phyloP scores from a whole-genome alignment of 1,140 invertebrate genomes.

The Bombus fervidus region DNA sequence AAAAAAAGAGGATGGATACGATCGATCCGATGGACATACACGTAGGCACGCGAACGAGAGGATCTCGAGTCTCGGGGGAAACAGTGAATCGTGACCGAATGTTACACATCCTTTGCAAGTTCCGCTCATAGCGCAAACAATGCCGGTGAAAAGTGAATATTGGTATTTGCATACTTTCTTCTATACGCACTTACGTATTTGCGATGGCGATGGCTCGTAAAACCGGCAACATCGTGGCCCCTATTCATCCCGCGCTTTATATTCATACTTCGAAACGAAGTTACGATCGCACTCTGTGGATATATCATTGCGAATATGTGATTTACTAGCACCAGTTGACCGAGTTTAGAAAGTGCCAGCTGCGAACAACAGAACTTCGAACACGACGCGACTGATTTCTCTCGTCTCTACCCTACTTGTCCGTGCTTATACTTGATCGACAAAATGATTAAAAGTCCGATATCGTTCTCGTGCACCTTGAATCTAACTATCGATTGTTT shows the following conservation, averaged over 20 bases:
- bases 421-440: neutral
- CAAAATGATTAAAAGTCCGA: neutral
- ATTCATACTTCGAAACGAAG: neutral
- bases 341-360: neutral
- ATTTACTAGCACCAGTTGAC: constrained; percentile 6
- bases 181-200: constrained; percentile 5
- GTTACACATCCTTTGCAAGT: neutral
- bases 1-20: neutral
- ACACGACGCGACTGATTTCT: neutral
- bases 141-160: constrained; percentile 59
- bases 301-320: constrained; percentile 6
- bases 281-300: constrained; percentile 11
- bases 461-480: neutral
- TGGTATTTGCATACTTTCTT: constrained; percentile 33
- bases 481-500: constrained; percentile 37
- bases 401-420: neutral
- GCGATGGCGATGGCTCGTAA: constrained; percentile 25
- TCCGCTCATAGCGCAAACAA: constrained; percentile 32
- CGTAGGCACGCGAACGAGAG: neutral
- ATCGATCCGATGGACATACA: neutral
- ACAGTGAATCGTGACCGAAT: constrained; percentile 27
- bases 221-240: neutral
- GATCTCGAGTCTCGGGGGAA: neutral
- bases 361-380: neutral
- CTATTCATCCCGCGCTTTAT: neutral